phyloP scores from a whole-genome alignment of 2,888 invertebrate species.

The Plebejus anna region DNA sequence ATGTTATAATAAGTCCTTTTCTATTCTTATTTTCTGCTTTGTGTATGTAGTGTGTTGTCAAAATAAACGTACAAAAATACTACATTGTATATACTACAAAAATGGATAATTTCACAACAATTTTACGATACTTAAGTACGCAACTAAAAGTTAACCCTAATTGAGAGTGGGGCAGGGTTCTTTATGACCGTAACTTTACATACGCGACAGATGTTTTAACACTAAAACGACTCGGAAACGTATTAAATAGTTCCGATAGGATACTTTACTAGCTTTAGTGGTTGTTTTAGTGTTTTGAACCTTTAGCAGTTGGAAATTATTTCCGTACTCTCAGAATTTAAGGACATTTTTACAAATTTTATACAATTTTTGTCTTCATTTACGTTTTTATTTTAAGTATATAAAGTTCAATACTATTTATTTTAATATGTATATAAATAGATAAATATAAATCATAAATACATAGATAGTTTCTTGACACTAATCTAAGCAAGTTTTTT shows the following conservation, averaged over 20 bases:
- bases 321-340: not conserved
- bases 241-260: constrained; percentile 5
- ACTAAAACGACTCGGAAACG: constrained; percentile 52
- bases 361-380: too few relatives aligned
- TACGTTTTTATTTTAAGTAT: too few relatives aligned
- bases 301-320: not conserved
- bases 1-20: too few relatives aligned
- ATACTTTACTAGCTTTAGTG: constrained; percentile 1
- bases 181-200: constrained; percentile 72
- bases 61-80: too few relatives aligned
- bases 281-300: constrained; percentile 3
- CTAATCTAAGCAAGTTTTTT: too few relatives aligned
- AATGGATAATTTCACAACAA: not conserved
- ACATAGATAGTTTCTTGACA: too few relatives aligned
- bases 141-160: constrained; percentile 8
- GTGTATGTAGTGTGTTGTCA: too few relatives aligned
- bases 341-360: too few relatives aligned
- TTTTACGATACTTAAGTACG: not conserved
- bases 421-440: too few relatives aligned
- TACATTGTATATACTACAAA: not conserved
- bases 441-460: too few relatives aligned
- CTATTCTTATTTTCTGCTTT: too few relatives aligned
- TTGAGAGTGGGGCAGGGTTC: constrained; percentile 50
- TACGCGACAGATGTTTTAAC: constrained; percentile 70
- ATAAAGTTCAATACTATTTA: too few relatives aligned